Conservation (phyloP, 2,797 vertebrate genomes). For the Limnodromus scolopaceus region DNA sequence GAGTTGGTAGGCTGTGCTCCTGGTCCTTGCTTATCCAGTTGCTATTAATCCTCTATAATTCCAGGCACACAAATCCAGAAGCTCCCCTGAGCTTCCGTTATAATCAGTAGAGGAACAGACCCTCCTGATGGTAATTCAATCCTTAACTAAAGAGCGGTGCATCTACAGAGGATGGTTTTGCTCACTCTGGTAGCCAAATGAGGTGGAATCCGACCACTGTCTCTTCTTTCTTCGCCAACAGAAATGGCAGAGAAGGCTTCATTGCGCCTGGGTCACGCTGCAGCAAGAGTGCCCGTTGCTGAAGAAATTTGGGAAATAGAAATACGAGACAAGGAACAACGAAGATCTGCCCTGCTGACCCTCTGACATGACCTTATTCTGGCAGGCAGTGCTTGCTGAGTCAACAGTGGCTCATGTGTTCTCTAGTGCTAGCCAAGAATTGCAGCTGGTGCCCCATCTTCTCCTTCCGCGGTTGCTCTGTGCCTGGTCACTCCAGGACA, state of each 20-base stretch:
- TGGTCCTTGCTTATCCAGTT: background rate
- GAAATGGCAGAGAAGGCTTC: background rate
- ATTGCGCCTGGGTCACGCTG: background rate
- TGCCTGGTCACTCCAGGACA: background rate
- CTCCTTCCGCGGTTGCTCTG: background rate
- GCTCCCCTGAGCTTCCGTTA: background rate
- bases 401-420: background rate
- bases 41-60: background rate
- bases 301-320: background rate
- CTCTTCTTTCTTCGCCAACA: background rate
- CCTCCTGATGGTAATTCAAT: background rate
- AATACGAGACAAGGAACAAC: background rate
- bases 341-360: background rate
- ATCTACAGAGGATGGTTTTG: background rate
- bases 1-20: background rate
- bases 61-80: background rate
- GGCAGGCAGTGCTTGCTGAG: conserved; percentile 6
- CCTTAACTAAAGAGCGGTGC: background rate
- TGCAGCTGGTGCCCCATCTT: background rate
- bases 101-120: background rate
- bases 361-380: background rate
- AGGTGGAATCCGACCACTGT: background rate
- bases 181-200: background rate
- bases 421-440: background rate
- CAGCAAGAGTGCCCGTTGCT: background rate